Conservation (phyloP, 2,797 vertebrate genomes). For the Gymnocypris eckloni region DNA sequence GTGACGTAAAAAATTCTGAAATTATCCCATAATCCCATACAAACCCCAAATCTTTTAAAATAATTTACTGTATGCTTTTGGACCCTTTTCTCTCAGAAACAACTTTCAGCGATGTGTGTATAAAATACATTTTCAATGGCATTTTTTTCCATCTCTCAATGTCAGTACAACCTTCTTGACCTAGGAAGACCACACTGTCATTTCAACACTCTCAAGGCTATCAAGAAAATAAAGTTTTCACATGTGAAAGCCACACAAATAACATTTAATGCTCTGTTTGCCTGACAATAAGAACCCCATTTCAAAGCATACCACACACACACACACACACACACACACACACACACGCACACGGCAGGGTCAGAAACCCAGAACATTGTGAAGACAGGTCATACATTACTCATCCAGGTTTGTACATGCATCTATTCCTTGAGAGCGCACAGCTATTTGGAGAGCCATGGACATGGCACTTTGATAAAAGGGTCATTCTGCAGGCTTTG, state of each 20-base stretch:
- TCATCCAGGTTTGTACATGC: conserved; percentile 77
- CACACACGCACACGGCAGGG: conserved; percentile 21
- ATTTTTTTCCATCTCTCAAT: not conserved
- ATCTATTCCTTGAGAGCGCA: conserved; percentile 78
- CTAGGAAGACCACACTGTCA: not conserved
- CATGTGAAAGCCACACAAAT: not conserved
- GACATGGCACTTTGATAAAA: conserved; percentile 81
- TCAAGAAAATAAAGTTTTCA: not conserved
- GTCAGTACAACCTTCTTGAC: not conserved
- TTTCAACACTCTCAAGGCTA: conserved; percentile 7
- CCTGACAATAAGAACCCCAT: not conserved
- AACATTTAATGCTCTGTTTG: conserved; percentile 3
- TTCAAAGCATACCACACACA: conserved; percentile 31
- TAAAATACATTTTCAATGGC: not conserved
- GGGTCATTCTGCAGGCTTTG: conserved; percentile 84
- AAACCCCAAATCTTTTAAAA: not conserved
- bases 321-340: conserved; percentile 25
- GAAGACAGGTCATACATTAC: conserved; percentile 76
- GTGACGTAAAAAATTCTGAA: not conserved
- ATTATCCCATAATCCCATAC: not conserved
- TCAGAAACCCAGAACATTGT: conserved; percentile 50
- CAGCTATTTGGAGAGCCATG: conserved; percentile 78
- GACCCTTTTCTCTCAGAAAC: not conserved
- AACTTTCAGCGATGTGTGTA: not conserved
- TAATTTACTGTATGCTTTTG: not conserved